A percentile compares a stretch with the other conserved stretches of the same genome.
Conservation (phyloP, 2,797 vertebrate species). For the Acanthiza pusilla region DNA sequence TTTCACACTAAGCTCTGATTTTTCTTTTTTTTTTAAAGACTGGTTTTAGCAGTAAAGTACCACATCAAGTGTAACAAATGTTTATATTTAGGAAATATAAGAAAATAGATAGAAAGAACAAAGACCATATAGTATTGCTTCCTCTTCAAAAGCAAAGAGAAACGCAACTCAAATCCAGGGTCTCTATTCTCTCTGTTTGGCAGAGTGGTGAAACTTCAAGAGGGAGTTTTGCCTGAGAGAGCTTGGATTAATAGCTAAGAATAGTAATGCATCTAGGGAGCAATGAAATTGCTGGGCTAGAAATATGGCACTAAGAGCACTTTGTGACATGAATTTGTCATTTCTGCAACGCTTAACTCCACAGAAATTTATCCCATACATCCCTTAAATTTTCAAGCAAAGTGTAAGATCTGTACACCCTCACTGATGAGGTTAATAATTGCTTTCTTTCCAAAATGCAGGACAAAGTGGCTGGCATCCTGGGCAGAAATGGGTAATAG, state of each 20-base stretch:
- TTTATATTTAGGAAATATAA: neutral
- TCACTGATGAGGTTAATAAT: neutral
- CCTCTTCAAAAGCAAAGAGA: neutral
- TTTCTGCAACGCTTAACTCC: neutral
- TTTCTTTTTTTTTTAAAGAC: neutral
- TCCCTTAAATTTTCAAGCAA: neutral
- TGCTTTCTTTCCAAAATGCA: neutral
- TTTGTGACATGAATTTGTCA: neutral
- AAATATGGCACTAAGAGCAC: neutral
- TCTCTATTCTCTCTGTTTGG: neutral
- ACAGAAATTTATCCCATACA: neutral
- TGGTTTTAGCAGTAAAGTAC: neutral
- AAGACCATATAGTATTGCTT: neutral
- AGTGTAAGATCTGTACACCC: neutral
- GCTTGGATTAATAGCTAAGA: neutral
- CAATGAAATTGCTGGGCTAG: neutral
- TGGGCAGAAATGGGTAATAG: neutral
- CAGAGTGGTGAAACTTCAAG: neutral
- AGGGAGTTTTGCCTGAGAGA: neutral
- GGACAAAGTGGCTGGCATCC: neutral
- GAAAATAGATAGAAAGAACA: neutral
- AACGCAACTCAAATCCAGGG: neutral
- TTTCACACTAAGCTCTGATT: neutral
- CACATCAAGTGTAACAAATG: neutral
- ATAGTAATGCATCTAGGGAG: neutral